Evolutionary conservation across 2,888 invertebrate species (phyloP).

Genomic region (Cryptocephalus primarius): DNA sequence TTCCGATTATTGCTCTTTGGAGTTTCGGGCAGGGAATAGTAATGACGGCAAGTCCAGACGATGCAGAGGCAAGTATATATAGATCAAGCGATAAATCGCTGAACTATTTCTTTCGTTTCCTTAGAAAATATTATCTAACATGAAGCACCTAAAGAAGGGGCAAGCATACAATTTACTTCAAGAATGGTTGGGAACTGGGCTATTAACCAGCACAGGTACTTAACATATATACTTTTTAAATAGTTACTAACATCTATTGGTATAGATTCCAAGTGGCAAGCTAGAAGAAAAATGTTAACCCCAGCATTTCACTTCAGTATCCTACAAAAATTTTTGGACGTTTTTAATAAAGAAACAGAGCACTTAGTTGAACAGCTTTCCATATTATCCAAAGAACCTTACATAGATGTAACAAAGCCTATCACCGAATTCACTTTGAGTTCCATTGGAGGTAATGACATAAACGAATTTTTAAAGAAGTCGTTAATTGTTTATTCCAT

Average conservation of each 20-base stretch:
- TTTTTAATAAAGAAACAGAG: constrained; percentile 16
- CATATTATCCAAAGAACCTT: constrained; percentile 1
- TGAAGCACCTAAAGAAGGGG: constrained; percentile 12
- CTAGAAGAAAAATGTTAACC: constrained; percentile 15
- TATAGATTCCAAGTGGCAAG: constrained; percentile 15
- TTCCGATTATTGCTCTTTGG: too few relatives aligned
- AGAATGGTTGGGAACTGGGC: constrained; percentile 15
- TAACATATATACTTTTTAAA: background rate
- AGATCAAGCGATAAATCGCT: too few relatives aligned
- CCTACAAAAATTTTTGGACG: constrained; percentile 12
- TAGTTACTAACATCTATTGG: background rate
- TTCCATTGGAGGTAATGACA: constrained; percentile 7
- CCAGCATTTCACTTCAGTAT: constrained; percentile 19
- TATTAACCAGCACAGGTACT: constrained; percentile 15
- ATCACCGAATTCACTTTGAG: constrained; percentile 6
- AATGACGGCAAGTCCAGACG: too few relatives aligned
- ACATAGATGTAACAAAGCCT: constrained; percentile 5
- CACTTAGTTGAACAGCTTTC: background rate
- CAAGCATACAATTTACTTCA: constrained; percentile 10
- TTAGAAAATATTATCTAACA: constrained; percentile 10
- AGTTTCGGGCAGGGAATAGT: too few relatives aligned
- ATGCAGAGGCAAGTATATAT: too few relatives aligned
- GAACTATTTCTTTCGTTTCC: background rate
- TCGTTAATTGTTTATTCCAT: constrained; percentile 1
- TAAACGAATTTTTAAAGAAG: background rate